Base-by-base conservation (phyloP, 2,113 vertebrate species). In the Apteryx mantelli region DNA sequence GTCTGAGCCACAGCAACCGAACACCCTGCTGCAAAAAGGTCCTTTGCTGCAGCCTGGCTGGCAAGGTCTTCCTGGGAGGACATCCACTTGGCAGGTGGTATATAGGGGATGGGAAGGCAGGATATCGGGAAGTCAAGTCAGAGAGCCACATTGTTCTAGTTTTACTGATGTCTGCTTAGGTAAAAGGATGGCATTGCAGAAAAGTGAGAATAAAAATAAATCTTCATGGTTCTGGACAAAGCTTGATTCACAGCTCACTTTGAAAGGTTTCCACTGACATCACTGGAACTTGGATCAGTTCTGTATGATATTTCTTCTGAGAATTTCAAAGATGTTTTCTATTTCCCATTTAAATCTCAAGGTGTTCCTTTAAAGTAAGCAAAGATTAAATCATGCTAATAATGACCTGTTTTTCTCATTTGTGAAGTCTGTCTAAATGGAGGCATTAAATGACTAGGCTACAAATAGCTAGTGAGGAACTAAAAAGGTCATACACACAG, bases 21-120 rank as follows among this genome's bases (percentile, higher is more conserved):
- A 44, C 36, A 32, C 40, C 0, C 0, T 2, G 4, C 56, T 32
- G 46, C 28, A 82, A 56, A 36, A 69, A 56, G n/a, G 56, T 76
- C 48, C 15, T 68, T 40, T 69, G 44, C 65, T 75, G 48, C 75
- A 79, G 22, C 5, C 18, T 36, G 80, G 38, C 73, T 76, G 56
- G 44, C 14, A 42, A 36, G 48, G 44, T 94, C 63, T 0, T 0
- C 5, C 38, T 69, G n/a, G 44, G 36, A 73, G 38, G 48, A 70
- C 66, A 34, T 56, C 32, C n/a, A 8, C 63, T 38, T 38, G n/a
- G 63, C 63, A 38, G 20, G 36, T 65, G 36, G 22, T 25, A 46
- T 2, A 0, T 20, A 8, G 30, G 30, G 64, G 69, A 32, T 9
- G 56, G 58, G 25, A 80, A 82, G 36, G 32, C 50, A 82, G 52